Evolutionary conservation across 2,888 invertebrate genomes (phyloP).

Genomic region (Epsilonema sp.): DNA sequence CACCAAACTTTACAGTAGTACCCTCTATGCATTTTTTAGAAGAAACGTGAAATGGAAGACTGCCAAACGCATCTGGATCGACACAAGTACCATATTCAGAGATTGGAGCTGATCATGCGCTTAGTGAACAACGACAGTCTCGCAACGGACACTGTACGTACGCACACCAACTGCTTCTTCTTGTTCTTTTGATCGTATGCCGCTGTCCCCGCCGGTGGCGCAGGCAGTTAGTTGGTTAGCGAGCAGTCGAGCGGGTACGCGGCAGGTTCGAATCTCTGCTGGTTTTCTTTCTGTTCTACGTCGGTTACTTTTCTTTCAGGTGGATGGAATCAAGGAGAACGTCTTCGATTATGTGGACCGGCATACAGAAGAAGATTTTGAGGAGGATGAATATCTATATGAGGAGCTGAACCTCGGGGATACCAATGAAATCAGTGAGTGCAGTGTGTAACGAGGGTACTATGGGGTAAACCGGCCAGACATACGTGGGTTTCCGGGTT

Average conservation of each 20-base stretch:
- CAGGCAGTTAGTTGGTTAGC: too few species aligned
- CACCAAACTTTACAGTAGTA: too few species aligned
- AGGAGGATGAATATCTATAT: slow-evolving; percentile 79
- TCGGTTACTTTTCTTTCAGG: slow-evolving; percentile 38
- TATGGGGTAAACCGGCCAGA: too few species aligned
- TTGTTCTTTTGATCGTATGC: too few species aligned
- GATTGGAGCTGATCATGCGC: slow-evolving; percentile 54
- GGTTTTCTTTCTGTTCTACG: neutral
- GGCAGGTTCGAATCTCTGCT: neutral
- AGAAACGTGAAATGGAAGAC: slow-evolving; percentile 83
- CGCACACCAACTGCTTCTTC: too few species aligned
- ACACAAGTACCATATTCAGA: slow-evolving; percentile 89
- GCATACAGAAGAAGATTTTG: slow-evolving; percentile 80
- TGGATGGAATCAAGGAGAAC: slow-evolving; percentile 84
- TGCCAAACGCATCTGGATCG: slow-evolving; percentile 70
- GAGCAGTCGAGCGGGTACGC: too few species aligned
- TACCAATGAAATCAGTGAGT: slow-evolving; percentile 6
- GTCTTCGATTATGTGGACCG: slow-evolving; percentile 93
- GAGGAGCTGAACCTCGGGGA: slow-evolving; percentile 70
- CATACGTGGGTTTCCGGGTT: too few species aligned
- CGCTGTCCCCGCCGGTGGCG: neutral
- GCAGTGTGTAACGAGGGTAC: too few species aligned
- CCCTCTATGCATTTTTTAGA: too few species aligned
- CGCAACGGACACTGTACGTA: too few species aligned
- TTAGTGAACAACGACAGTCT: slow-evolving; percentile 22